Conservation (phyloP, 2,888 invertebrate species). For the Pristionchus fissidentatus region DNA sequence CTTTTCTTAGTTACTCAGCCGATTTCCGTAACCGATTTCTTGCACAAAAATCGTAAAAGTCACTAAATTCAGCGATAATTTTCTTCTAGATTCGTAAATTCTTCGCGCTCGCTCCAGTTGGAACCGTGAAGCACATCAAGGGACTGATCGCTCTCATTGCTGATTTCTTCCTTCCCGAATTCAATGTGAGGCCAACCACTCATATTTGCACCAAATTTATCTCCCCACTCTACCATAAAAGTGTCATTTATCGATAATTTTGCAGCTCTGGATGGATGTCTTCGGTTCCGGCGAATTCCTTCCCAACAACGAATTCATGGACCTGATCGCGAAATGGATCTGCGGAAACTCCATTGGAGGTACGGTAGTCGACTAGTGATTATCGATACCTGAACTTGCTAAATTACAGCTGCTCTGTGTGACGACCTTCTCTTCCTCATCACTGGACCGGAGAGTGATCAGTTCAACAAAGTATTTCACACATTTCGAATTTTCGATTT, state of each 20-base stretch:
- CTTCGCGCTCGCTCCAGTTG: conserved; percentile 73
- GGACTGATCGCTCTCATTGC: conserved; percentile 68
- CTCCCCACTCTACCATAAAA: no score
- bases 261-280: conserved; percentile 76
- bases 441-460: conserved; percentile 80
- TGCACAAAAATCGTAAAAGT: no score
- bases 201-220: no score
- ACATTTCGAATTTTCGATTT: not conserved
- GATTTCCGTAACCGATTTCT: no score
- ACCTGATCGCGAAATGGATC: conserved; percentile 64
- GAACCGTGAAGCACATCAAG: conserved; percentile 74
- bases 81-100: conserved; percentile 69
- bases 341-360: conserved; percentile 59
- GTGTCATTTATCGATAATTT: no score
- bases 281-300: conserved; percentile 77
- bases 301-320: conserved; percentile 71
- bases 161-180: conserved; percentile 45
- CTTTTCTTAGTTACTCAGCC: no score
- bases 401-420: conserved; percentile 79
- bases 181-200: conserved; percentile 76
- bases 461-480: conserved; percentile 67
- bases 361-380: no score
- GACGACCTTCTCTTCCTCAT: conserved; percentile 84
- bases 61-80: no score
- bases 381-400: not conserved